phyloP scores from a whole-genome alignment of 2,888 invertebrate species.

The Thysanoteuthis rhombus region DNA sequence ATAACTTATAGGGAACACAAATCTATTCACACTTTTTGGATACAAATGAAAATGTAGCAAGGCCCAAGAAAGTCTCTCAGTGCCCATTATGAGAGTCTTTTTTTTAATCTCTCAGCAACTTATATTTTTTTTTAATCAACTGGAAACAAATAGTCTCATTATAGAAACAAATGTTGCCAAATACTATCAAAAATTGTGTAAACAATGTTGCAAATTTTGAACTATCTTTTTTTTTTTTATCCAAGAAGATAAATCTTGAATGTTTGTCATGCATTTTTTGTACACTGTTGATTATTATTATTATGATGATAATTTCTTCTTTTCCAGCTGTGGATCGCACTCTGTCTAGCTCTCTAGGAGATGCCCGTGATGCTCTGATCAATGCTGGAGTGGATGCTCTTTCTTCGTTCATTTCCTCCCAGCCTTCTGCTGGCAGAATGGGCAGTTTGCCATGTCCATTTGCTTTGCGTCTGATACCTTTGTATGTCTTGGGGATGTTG shows the following conservation, averaged over 20 bases:
- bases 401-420: conserved; percentile 77
- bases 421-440: conserved; percentile 69
- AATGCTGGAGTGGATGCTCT: conserved; percentile 93
- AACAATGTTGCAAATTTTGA: too few species aligned
- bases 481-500: conserved; percentile 87
- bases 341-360: conserved; percentile 83
- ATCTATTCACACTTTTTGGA: too few species aligned
- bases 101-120: too few species aligned
- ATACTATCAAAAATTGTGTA: too few species aligned
- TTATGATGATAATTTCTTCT: conserved; percentile 31
- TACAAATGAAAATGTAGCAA: too few species aligned
- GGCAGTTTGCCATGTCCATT: conserved; percentile 80
- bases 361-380: conserved; percentile 95
- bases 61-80: too few species aligned
- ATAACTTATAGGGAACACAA: too few species aligned
- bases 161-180: too few species aligned
- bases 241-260: not conserved
- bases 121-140: too few species aligned
- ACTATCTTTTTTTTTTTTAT: too few species aligned
- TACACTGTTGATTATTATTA: not conserved
- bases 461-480: conserved; percentile 83
- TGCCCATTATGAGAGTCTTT: too few species aligned
- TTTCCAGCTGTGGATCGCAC: conserved; percentile 87
- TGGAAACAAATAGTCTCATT: too few species aligned
- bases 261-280: not conserved